phyloP scores from a whole-genome alignment of 2,113 vertebrate species.

The Megaceryle maxima region DNA sequence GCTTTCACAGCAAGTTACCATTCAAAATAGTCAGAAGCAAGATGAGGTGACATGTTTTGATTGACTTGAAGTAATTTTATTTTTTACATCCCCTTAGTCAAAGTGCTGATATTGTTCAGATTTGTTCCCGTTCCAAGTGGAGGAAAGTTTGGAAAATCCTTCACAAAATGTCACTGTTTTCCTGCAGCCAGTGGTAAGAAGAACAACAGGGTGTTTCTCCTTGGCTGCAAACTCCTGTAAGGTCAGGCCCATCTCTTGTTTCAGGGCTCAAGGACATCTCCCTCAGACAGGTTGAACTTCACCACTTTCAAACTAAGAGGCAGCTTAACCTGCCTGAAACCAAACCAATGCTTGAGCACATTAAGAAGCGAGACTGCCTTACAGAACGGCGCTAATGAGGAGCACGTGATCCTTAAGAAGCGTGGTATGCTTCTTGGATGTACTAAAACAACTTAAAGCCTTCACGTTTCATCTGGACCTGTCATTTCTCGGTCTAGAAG shows the following conservation, averaged over 20 bases:
- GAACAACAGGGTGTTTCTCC: background rate
- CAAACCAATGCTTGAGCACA: background rate
- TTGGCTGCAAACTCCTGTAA: background rate
- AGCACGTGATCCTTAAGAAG: fast-evolving
- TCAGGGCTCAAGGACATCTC: background rate
- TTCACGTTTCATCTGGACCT: background rate
- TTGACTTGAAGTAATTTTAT: background rate
- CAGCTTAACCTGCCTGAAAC: background rate
- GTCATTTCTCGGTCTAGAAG: background rate
- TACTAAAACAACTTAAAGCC: background rate
- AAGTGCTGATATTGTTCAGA: background rate
- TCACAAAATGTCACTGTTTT: background rate
- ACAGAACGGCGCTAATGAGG: background rate
- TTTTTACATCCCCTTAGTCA: background rate
- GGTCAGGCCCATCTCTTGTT: background rate
- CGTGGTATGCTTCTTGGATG: fast-evolving
- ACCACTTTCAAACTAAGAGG: background rate
- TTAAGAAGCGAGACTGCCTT: background rate
- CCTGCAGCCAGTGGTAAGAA: background rate
- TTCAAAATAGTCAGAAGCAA: background rate
- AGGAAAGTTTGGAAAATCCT: background rate
- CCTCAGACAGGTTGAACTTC: background rate
- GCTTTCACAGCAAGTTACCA: background rate
- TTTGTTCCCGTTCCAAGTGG: background rate
- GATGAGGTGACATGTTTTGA: background rate